These are phyloP conservation scores for Isotomurus palustris DNA, from an alignment of 2,888 invertebrate species.

Conservation along the genomic window DNA sequence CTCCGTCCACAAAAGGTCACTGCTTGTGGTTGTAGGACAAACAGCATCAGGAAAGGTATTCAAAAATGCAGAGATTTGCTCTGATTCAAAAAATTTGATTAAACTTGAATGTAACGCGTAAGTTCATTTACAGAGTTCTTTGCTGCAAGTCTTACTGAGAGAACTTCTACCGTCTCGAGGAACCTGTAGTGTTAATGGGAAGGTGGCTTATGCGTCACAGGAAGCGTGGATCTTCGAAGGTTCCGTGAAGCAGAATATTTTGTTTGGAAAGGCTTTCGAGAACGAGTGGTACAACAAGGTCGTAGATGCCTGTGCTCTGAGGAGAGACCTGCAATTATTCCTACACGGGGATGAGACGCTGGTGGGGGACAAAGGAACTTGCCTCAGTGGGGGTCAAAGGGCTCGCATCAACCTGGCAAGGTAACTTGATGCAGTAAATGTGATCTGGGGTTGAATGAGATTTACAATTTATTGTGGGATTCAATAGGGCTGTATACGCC, in stretches of 20 bases:
- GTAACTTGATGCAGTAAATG: conserved; percentile 11
- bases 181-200: conserved; percentile 59
- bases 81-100: background rate
- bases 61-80: no score
- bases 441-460: no score
- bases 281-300: conserved; percentile 51
- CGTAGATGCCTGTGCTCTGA: conserved; percentile 51
- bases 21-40: conserved; percentile 50
- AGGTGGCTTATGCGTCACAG: conserved; percentile 61
- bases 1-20: conserved; percentile 59
- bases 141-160: conserved; percentile 65
- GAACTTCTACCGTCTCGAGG: conserved; percentile 65
- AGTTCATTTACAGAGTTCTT: conserved; percentile 29
- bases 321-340: conserved; percentile 52
- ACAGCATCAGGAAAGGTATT: conserved; percentile 47
- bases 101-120: background rate
- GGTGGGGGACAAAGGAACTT: conserved; percentile 56
- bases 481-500: conserved; percentile 41
- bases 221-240: conserved; percentile 47
- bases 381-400: conserved; percentile 75
- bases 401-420: conserved; percentile 54
- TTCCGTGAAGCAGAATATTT: conserved; percentile 35
- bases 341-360: conserved; percentile 54
- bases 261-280: conserved; percentile 33
- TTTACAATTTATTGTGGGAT: no score